Base-by-base conservation (phyloP, 2,797 vertebrate species). In the Periparus ater region DNA sequence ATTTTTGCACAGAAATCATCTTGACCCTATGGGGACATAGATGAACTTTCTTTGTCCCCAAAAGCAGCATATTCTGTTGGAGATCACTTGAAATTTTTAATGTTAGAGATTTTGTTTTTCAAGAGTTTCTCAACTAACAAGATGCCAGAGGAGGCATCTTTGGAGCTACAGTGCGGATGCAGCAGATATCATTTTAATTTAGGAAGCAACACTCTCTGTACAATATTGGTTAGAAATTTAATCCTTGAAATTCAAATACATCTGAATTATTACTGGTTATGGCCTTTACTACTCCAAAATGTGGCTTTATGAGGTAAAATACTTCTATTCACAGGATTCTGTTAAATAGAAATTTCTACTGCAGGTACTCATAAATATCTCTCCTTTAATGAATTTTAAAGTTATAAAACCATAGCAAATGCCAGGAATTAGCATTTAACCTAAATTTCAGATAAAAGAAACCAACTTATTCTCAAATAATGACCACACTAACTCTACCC, bases 381-480 rank as follows among this genome's bases (percentile, higher is more conserved):
- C 17, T 57, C n/a, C 36, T 86, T 70, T 76, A 90, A 90, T 90
- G 45, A 95, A 95, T 75, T 94, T 81, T 27, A 85, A 32, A 89
- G 36, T 87, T 85, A 87, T 55, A 92, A 93, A 95, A 62, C 66
- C 79, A 83, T 19, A 81, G 42, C 12, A 80, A 91, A 93, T 67
- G n/a, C 40, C 54, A 92, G 40, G 67, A 86, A 77, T 79, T 87
- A 92, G 95, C 70, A 81, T 91, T 94, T 94, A 92, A 80, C 81
- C 84, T 85, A 79, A 70, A 87, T 87, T 94, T 82, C 71, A 63
- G 40, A 60, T 68, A 95, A 87, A 92, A 67, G 62, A 94, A 92
- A 91, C 14, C 36, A 48, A 53, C 48, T 85, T 92, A 82, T 58
- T 93, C 25, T 79, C 53, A 71, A 94, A 79, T 92, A 94, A 93